phyloP scores from a whole-genome alignment of 2,888 invertebrate genomes.

The Agrochola macilenta region DNA sequence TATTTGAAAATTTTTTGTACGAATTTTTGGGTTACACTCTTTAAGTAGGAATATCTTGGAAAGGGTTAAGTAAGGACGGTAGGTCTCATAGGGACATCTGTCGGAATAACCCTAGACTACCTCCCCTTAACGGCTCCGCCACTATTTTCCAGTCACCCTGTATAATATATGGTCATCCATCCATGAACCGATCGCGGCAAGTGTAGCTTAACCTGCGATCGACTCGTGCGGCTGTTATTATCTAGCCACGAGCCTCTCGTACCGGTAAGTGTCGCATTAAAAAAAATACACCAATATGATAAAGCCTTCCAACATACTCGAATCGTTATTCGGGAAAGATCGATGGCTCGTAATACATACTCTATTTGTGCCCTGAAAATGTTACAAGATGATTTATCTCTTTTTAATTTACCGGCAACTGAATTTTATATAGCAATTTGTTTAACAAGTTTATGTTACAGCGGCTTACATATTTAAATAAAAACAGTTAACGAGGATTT shows the following conservation, averaged over 20 bases:
- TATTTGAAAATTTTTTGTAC: too few species aligned
- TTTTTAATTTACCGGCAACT: constrained; percentile 22
- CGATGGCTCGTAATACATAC: not conserved
- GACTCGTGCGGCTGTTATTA: not conserved
- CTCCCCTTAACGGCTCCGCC: too few species aligned
- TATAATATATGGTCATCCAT: too few species aligned
- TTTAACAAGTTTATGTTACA: constrained; percentile 1
- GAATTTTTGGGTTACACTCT: too few species aligned
- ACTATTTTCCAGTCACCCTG: too few species aligned
- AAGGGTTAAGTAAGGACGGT: too few species aligned
- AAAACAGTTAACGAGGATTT: constrained; percentile 1
- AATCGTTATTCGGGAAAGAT: constrained; percentile 5
- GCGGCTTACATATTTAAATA: constrained; percentile 19
- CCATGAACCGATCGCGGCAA: not conserved
- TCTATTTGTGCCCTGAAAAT: constrained; percentile 25
- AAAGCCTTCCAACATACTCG: not conserved
- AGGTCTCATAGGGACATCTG: too few species aligned
- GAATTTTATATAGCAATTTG: constrained; percentile 13
- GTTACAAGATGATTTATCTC: constrained; percentile 22
- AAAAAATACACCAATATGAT: not conserved
- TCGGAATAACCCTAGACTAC: too few species aligned
- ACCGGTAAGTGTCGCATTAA: constrained; percentile 76
- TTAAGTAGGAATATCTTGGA: too few species aligned
- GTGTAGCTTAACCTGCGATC: not conserved
- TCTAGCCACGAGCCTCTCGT: not conserved